Conservation (phyloP, 2,888 invertebrate species). For the Drosophila setosimentum region DNA sequence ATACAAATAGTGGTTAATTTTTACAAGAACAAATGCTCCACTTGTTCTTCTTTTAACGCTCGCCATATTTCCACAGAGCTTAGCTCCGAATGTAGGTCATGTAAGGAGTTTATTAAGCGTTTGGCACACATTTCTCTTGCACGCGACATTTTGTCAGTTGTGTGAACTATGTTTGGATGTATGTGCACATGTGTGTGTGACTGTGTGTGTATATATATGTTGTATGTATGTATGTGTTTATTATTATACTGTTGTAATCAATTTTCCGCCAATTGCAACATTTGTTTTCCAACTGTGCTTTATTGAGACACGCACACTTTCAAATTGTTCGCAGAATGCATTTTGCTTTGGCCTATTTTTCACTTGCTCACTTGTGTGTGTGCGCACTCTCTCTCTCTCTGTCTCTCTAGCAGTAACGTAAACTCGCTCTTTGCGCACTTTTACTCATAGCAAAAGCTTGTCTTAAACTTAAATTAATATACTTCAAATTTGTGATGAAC, state of each 20-base stretch:
- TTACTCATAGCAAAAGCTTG: constrained; percentile 17
- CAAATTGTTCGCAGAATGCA: constrained; percentile 33
- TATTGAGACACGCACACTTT: constrained; percentile 30
- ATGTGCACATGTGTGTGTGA: constrained; percentile 8
- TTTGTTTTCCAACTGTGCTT: constrained; percentile 40
- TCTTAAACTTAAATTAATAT: background rate
- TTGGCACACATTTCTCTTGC: constrained; percentile 58
- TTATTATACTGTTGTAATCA: constrained; percentile 17
- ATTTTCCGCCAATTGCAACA: constrained; percentile 44
- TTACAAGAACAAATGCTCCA: constrained; percentile 7
- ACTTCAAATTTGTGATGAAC: background rate
- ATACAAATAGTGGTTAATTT: constrained; percentile 30
- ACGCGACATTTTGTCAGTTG: constrained; percentile 41
- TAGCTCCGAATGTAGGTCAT: constrained; percentile 65
- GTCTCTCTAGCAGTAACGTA: constrained; percentile 1
- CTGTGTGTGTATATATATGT: constrained; percentile 2
- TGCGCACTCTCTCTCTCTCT: constrained; percentile 23
- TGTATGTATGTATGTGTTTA: background rate
- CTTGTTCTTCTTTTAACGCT: constrained; percentile 5
- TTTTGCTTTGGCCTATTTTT: constrained; percentile 46
- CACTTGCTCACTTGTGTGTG: constrained; percentile 5
- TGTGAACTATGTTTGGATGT: background rate
- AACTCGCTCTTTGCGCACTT: constrained; percentile 8
- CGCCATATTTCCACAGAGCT: constrained; percentile 14
- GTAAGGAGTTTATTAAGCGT: constrained; percentile 69